These are phyloP conservation scores for Dicrurus megarhynchus DNA, from an alignment of 2,113 vertebrate species.

Conservation along the genomic window DNA sequence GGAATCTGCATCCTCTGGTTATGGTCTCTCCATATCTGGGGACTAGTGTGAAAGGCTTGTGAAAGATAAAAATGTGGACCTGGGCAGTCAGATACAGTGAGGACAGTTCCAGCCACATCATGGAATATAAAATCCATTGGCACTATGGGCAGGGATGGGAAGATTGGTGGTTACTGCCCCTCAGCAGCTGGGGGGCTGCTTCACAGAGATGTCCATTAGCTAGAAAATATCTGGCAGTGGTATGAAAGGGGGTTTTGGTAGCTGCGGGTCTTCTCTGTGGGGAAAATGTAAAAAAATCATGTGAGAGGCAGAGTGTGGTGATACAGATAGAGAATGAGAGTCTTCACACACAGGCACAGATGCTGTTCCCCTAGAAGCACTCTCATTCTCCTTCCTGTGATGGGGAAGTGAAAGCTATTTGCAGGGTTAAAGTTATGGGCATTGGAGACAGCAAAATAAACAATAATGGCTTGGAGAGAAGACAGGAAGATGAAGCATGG, in stretches of 20 bases:
- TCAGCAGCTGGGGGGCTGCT: neutral
- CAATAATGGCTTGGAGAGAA: neutral
- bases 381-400: neutral
- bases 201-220: neutral
- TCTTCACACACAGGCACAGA: neutral
- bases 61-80: neutral
- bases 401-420: neutral
- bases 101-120: neutral
- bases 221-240: neutral
- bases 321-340: neutral
- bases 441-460: slow-evolving; percentile 8
- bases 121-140: neutral
- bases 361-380: neutral
- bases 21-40: neutral
- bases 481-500: neutral
- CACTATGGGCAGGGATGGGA: neutral
- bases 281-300: neutral
- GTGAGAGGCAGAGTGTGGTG: neutral
- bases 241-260: neutral
- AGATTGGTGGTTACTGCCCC: neutral
- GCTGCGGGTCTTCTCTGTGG: neutral
- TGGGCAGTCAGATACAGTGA: neutral
- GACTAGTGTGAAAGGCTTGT: neutral
- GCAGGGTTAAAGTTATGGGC: neutral
- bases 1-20: neutral